These are phyloP conservation scores for Phenganax stokvisi DNA, from an alignment of 92 coral and sea anemone genomes.

Conservation along the genomic window DNA sequence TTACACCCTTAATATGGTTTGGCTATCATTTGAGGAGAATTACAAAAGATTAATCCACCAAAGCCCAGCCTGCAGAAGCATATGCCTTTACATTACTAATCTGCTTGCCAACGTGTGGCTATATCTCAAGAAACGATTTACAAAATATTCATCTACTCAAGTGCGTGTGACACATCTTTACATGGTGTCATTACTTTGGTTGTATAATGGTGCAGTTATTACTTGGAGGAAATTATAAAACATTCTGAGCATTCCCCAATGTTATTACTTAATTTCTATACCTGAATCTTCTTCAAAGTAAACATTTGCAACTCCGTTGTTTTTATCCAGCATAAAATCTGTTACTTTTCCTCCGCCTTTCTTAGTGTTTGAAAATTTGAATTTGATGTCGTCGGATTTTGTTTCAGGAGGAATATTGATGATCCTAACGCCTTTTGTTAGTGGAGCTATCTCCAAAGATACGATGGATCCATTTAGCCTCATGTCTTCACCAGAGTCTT, in stretches of 20 bases:
- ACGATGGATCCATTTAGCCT: background rate
- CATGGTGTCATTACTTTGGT: too few species aligned
- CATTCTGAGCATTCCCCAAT: too few species aligned
- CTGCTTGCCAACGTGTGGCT: too few species aligned
- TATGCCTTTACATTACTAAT: too few species aligned
- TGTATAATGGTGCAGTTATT: too few species aligned
- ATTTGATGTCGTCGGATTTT: background rate
- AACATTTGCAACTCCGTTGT: conserved; percentile 12
- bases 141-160: background rate
- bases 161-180: background rate
- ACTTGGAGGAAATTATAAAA: too few species aligned
- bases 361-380: conserved; percentile 17
- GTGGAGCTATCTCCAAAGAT: conserved; percentile 12
- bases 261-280: background rate
- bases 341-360: conserved; percentile 13
- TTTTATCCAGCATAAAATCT: background rate
- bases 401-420: background rate
- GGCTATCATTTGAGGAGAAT: too few species aligned
- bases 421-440: background rate
- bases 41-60: too few species aligned
- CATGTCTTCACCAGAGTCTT: background rate
- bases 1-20: too few species aligned
- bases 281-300: conserved; percentile 14
- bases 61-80: too few species aligned
- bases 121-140: too few species aligned